phyloP scores from a whole-genome alignment of 53 echinoderm and acorn worm species.

The Patiria pectinifera region DNA sequence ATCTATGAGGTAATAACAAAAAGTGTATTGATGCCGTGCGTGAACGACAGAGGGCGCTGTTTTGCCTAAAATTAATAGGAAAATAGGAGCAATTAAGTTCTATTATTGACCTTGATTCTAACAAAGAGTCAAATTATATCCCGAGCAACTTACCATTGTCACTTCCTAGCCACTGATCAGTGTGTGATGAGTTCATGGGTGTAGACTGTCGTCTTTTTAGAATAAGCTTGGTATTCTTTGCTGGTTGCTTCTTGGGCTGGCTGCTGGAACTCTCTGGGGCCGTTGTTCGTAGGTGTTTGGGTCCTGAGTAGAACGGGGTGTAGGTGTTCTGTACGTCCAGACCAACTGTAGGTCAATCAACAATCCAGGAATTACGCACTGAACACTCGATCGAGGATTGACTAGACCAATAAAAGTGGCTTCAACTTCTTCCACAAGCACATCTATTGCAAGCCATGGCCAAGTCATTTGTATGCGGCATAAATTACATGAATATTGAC shows the following conservation, averaged over 20 bases:
- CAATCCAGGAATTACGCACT: background rate
- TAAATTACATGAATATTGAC: too few relatives aligned
- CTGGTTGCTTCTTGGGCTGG: background rate
- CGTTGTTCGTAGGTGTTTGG: conserved; percentile 60
- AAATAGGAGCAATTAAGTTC: background rate
- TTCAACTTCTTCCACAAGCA: too few relatives aligned
- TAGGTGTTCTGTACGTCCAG: conserved; percentile 84
- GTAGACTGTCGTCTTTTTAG: conserved; percentile 16
- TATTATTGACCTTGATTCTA: background rate
- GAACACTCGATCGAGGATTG: too few relatives aligned
- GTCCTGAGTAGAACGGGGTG: conserved; percentile 81
- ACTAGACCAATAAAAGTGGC: too few relatives aligned
- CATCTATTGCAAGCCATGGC: too few relatives aligned
- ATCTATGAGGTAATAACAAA: background rate
- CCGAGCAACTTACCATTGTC: conserved; percentile 23
- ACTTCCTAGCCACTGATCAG: conserved; percentile 22
- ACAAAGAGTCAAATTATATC: background rate
- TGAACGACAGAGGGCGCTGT: background rate
- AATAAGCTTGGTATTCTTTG: conserved; percentile 18
- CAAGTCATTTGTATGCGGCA: too few relatives aligned
- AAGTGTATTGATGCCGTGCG: background rate
- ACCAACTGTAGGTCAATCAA: conserved; percentile 68
- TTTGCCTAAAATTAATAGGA: background rate
- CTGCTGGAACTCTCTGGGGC: background rate
- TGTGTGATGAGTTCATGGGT: background rate